A percentile compares a stretch with the other conserved stretches of the same genome.
Conservation (phyloP, 2,797 vertebrate genomes). For the Thripadectes ignobilis region DNA sequence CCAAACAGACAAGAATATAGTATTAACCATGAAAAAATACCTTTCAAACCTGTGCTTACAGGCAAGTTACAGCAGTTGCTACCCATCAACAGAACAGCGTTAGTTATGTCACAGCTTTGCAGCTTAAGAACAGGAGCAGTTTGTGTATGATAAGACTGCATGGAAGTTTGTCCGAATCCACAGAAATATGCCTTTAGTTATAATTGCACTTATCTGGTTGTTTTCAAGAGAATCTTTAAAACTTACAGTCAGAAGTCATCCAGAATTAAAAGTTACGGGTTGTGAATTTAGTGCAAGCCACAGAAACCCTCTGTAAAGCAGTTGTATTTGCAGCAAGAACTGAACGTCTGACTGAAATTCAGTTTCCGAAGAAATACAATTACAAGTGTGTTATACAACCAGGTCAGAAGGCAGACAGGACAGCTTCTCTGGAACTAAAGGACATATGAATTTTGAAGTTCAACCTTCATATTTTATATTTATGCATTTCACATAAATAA, state of each 20-base stretch:
- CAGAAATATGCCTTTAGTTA: neutral
- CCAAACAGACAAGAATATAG: neutral
- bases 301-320: neutral
- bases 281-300: neutral
- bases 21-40: neutral
- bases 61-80: neutral
- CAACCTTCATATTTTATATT: neutral
- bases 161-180: neutral
- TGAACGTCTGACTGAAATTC: neutral
- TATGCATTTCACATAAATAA: neutral
- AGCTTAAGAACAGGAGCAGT: neutral
- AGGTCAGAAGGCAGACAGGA: neutral
- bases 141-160: neutral
- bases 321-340: neutral
- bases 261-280: neutral
- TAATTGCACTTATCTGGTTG: neutral
- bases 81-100: neutral
- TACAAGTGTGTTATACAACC: neutral
- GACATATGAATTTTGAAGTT: neutral
- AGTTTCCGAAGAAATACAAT: neutral
- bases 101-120: neutral
- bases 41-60: neutral
- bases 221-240: neutral
- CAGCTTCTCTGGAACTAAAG: neutral
- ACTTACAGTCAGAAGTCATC: neutral